Base-by-base conservation (phyloP, 2,797 vertebrate species). In the Poecile montanus region DNA sequence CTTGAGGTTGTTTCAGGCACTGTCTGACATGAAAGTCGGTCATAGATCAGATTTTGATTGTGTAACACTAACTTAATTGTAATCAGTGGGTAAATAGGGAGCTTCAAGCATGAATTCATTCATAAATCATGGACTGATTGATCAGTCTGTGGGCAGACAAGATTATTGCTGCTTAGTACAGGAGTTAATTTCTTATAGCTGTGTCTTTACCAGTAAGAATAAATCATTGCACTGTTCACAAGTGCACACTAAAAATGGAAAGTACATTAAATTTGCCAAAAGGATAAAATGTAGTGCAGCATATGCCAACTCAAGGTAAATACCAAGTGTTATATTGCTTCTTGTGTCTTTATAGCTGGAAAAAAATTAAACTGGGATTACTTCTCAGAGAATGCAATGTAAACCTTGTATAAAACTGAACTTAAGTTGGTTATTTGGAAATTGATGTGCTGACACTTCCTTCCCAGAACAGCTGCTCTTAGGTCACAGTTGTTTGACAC, bases 91-190 rank as follows among this genome's bases (percentile, higher is more conserved):
- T 84, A 93, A 89, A 87, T 54, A 85, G 44, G 62, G 58, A 85
- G 18, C 72, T 91, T 92, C 68, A 77, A 45, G 76, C 30, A 44
- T 77, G 66, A 77, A 74, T 74, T 77, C 9, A 58, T 85, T 92
- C n/a, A 56, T 89, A 85, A 85, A 62, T 87, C 8, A 17, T 62
- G 54, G 57, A 65, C 67, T 88, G 92, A n/a, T 50, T 84, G 74
- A 91, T 95, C 70, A 65, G 42, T 72, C 54, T 78, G 65, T 65
- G 54, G 72, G 29, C 65, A 92, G 78, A 62, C n/a, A 48, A 67
- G 57, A 72, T 95, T 93, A 75, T 77, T 85, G 38, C 60, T 91
- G 21, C 68, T 85, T 92, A 71, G 70, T 86, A 63, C 29, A 40
- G 73, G 71, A 77, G 34, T 76, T 76, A 8, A 47, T 89, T 93